Percentiles rank a stretch among this genome's conserved stretches.
Evolutionary conservation across 2,113 vertebrate genomes (phyloP).

Genomic region (Macrotis lagotis): DNA sequence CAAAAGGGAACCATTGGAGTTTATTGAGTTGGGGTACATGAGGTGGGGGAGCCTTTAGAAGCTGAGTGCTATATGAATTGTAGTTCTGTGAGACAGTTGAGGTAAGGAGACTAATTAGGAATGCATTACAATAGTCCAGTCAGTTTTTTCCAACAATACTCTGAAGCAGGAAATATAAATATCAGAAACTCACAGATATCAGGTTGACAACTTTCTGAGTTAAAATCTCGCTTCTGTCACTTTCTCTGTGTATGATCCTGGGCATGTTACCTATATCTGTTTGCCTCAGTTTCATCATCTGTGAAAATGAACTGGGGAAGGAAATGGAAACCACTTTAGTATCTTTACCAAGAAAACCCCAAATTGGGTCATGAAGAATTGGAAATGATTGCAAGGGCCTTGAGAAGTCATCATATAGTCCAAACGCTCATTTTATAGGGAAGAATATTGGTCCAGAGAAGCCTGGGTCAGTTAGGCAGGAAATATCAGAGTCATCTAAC

Average conservation of each 20-base stretch:
- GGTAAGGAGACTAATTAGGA: background rate
- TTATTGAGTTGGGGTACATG: background rate
- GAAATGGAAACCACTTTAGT: background rate
- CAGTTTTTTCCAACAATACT: background rate
- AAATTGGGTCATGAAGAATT: background rate
- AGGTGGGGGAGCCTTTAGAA: background rate
- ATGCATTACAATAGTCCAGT: background rate
- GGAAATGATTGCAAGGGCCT: background rate
- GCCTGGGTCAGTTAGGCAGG: background rate
- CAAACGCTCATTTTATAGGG: background rate
- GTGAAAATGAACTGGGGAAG: background rate
- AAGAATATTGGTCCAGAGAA: background rate
- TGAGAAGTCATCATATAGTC: background rate
- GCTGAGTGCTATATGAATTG: background rate
- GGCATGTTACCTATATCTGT: background rate
- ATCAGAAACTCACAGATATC: background rate
- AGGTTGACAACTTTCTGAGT: background rate
- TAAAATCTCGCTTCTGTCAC: background rate
- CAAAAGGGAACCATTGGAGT: background rate
- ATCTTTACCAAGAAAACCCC: background rate
- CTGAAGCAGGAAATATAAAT: background rate
- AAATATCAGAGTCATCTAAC: background rate
- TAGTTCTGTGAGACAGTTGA: background rate
- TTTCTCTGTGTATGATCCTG: background rate
- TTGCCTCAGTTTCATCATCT: background rate